Evolutionary conservation across 2,888 invertebrate species (phyloP).

Genomic region (Parnassius apollo): DNA sequence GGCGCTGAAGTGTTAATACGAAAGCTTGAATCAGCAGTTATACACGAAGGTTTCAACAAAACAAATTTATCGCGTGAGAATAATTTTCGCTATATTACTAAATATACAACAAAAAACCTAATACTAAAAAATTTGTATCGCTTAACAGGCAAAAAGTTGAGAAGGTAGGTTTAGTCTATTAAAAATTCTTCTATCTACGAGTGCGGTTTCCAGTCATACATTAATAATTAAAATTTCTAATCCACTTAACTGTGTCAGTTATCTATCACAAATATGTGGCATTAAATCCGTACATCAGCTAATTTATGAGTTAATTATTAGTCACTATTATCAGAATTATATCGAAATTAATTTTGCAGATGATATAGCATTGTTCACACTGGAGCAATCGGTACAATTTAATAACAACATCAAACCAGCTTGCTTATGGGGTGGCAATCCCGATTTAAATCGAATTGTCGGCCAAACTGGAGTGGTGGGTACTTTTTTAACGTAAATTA

Average conservation of each 20-base stretch:
- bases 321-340: no score
- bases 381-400: slow-evolving; percentile 70
- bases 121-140: neutral
- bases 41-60: slow-evolving; percentile 61
- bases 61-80: slow-evolving; percentile 59
- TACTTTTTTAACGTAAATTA: slow-evolving; percentile 23
- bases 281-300: neutral
- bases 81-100: neutral
- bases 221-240: no score
- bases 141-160: neutral
- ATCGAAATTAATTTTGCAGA: slow-evolving; percentile 49
- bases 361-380: slow-evolving; percentile 79
- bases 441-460: slow-evolving; percentile 54
- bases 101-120: neutral
- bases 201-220: neutral
- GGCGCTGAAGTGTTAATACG: slow-evolving; percentile 70
- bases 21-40: slow-evolving; percentile 54
- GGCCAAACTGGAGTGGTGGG: slow-evolving; percentile 69
- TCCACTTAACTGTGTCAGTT: no score
- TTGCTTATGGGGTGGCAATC: slow-evolving; percentile 79
- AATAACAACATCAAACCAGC: slow-evolving; percentile 77
- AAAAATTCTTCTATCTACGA: neutral
- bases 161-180: no score
- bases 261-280: neutral
- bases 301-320: no score